These are phyloP conservation scores for Dynastes grantii DNA, from an alignment of 2,888 invertebrate genomes.

Conservation along the genomic window DNA sequence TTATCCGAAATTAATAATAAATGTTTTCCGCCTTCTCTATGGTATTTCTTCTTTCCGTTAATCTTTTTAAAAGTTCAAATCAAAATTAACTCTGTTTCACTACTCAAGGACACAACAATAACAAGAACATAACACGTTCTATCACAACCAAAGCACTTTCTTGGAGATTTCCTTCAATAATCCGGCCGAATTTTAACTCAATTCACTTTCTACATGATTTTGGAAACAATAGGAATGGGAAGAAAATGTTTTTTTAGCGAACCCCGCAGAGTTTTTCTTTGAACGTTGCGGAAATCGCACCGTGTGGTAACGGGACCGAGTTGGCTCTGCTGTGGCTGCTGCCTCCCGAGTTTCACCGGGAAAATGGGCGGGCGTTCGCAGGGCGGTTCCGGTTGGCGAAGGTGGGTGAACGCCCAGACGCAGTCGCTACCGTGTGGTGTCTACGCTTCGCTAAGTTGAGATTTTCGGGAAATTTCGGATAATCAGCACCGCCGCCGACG, in stretches of 20 bases:
- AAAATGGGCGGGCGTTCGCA: constrained; percentile 57
- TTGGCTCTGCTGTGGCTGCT: background rate
- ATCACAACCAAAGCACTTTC: no score
- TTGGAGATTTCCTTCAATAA: no score
- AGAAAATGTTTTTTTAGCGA: constrained; percentile 48
- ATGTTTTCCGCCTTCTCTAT: no score
- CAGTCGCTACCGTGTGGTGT: background rate
- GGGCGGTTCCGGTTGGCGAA: constrained; percentile 54
- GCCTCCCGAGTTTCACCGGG: constrained; percentile 57
- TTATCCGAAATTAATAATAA: no score
- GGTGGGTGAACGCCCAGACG: constrained; percentile 31
- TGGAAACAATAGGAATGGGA: background rate
- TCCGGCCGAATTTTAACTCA: background rate
- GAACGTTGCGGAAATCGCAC: constrained; percentile 47
- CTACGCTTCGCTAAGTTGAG: background rate
- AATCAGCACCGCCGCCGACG: background rate
- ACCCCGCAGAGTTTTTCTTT: background rate
- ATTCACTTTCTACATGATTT: background rate
- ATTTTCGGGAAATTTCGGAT: constrained; percentile 11
- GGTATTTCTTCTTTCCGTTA: no score
- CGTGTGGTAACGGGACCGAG: constrained; percentile 36
- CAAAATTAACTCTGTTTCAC: no score
- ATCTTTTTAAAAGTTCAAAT: no score
- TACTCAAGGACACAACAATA: no score
- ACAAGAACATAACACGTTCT: no score